Evolutionary conservation across 2,888 invertebrate genomes (phyloP).

Genomic region (Dynastes grantii): DNA sequence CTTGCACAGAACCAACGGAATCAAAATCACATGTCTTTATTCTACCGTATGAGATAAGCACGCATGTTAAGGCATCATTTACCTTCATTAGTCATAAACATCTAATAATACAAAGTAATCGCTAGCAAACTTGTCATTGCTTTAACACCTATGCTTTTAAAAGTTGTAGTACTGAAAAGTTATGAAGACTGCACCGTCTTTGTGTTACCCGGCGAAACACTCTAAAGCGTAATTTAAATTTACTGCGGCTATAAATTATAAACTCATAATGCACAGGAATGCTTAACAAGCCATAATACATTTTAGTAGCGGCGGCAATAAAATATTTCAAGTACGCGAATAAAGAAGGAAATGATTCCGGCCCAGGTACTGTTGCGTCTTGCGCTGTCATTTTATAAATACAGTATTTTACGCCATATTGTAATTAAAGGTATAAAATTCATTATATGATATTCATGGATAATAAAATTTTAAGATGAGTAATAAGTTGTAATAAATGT

Average conservation of each 20-base stretch:
- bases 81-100: no score
- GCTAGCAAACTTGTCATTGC: no score
- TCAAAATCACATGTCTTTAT: no score
- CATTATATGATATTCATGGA: constrained; percentile 5
- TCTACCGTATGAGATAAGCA: no score
- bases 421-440: constrained; percentile 26
- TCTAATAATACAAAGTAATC: no score
- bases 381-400: constrained; percentile 2
- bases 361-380: not conserved
- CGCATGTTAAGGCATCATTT: no score
- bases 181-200: not conserved
- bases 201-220: not conserved
- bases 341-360: constrained; percentile 9
- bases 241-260: constrained; percentile 15
- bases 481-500: not conserved
- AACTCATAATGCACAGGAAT: constrained; percentile 33
- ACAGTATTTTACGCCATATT: constrained; percentile 18
- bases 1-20: no score
- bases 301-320: constrained; percentile 23
- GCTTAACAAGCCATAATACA: constrained; percentile 32
- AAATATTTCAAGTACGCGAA: constrained; percentile 21
- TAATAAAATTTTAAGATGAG: constrained; percentile 22
- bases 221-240: not conserved
- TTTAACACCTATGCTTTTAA: not conserved
- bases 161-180: constrained; percentile 9